phyloP scores from a whole-genome alignment of 1,140 invertebrate genomes.

The Theocolax elegans region DNA sequence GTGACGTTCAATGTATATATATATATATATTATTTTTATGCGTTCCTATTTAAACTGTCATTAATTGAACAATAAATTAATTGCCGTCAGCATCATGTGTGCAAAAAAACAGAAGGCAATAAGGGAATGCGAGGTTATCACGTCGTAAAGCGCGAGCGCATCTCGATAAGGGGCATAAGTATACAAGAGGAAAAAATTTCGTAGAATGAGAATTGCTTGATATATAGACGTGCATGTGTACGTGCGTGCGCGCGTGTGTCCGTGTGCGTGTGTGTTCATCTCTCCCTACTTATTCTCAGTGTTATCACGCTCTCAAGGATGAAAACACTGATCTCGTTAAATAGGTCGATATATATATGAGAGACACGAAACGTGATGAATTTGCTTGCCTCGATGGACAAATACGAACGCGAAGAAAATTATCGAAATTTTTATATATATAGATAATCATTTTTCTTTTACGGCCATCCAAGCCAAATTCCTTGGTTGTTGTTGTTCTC shows the following conservation, averaged over 20 bases:
- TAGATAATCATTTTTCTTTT: too few relatives aligned
- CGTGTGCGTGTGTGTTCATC: too few relatives aligned
- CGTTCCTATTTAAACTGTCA: too few relatives aligned
- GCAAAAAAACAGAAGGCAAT: conserved; percentile 16
- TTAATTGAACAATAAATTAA: too few relatives aligned
- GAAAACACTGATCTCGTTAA: conserved; percentile 31
- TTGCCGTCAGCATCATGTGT: conserved; percentile 30
- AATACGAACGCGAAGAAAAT: not conserved
- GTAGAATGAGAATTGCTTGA: conserved; percentile 18
- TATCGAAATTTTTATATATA: too few relatives aligned
- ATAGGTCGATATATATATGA: conserved; percentile 37
- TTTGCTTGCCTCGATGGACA: too few relatives aligned
- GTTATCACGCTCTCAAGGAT: conserved; percentile 14
- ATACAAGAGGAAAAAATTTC: conserved; percentile 2
- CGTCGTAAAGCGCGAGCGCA: conserved; percentile 11
- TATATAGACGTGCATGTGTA: too few relatives aligned
- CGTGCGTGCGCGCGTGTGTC: too few relatives aligned
- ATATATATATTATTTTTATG: too few relatives aligned
- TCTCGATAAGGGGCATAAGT: conserved; percentile 15
- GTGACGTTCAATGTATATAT: too few relatives aligned
- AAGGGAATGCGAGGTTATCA: conserved; percentile 31
- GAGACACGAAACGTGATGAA: conserved; percentile 20
- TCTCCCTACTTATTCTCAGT: conserved; percentile 21
- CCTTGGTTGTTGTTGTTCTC: too few relatives aligned
- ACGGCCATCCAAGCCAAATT: too few relatives aligned